Evolutionary conservation across 2,113 vertebrate species (phyloP), one percentile per base, ranked within the genome.

Genomic region (Chaetura pelagica): DNA sequence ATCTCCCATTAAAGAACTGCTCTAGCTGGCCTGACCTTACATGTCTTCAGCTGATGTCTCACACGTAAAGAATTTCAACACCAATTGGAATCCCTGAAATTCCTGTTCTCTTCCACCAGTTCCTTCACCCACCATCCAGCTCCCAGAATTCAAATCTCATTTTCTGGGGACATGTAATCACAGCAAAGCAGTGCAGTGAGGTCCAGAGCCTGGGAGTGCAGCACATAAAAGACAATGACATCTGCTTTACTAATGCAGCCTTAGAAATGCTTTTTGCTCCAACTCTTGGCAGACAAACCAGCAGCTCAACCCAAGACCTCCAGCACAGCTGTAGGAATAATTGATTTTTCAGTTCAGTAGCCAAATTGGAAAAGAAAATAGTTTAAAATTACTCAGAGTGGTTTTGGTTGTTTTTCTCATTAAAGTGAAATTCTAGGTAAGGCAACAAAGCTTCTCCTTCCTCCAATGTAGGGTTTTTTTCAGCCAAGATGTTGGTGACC

Each of bases 321-420:
- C 89, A 89, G 84, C 89, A 85, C 93, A 82, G 86, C 86, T 69
- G 75, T 2, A 90, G 72, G 42, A 95, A 90, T 42, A 42, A 42
- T 42, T 42, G 40, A 14, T 14, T 42, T 42, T 42, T 42, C 40
- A 42, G 40, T 42, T 80, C 89, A 49, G 83, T 38, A 64, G 91
- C 94, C 94, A 94, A 92, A 92, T 32, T 90, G 63, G 86, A 83
- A 85, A 76, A 95, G 75, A 76, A 96, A 93, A 92, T 48, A 86
- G 58, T 79, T 69, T 86, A 58, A 85, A 88, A 92, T 80, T 26
- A 64, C 58, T 35, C 68, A 26, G 61, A 73, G 73, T 62, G 4
- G 34, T 52, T 85, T 58, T 61, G 59, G 71, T 40, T 79, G 29
- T 20, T 69, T 66, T 58, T 57, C n/a, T 62, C 40, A 6, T 49